A percentile compares a stretch with the other conserved stretches of the same genome.
These are phyloP conservation scores for Xyrichtys novacula DNA, from an alignment of 2,797 vertebrate species.

Conservation along the genomic window DNA sequence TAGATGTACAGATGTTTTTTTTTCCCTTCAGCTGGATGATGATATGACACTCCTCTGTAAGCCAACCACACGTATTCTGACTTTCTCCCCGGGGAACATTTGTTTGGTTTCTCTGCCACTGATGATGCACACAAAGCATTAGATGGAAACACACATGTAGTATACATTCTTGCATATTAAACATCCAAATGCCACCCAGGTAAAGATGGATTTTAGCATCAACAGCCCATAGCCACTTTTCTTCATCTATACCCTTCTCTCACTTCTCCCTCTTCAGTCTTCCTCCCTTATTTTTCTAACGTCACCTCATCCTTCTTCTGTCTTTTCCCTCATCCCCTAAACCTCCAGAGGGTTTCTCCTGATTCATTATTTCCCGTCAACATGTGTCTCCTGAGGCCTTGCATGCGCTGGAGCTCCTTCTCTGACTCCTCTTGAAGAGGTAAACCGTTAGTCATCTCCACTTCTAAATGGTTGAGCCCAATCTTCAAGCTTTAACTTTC, in stretches of 20 bases:
- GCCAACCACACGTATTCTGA: conserved; percentile 18
- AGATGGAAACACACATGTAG: background rate
- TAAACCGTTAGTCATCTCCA: conserved; percentile 31
- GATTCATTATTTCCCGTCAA: conserved; percentile 76
- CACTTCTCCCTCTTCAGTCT: conserved; percentile 3
- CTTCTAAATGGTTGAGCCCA: conserved; percentile 17
- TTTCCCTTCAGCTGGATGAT: conserved; percentile 10
- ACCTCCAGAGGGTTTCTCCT: conserved; percentile 61
- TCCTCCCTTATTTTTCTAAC: conserved; percentile 41
- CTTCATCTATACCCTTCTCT: conserved; percentile 27
- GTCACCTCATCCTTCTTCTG: conserved; percentile 48
- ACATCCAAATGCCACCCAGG: conserved; percentile 23
- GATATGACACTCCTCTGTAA: conserved; percentile 32
- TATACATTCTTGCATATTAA: conserved; percentile 9
- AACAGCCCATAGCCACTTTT: conserved; percentile 34
- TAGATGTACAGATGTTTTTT: conserved; percentile 35
- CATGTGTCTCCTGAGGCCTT: conserved; percentile 62
- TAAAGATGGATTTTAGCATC: conserved; percentile 43
- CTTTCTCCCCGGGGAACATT: conserved; percentile 5
- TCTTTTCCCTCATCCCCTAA: conserved; percentile 54
- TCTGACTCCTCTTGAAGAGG: conserved; percentile 55
- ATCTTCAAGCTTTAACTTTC: background rate
- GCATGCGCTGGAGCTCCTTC: conserved; percentile 45
- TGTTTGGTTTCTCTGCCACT: conserved; percentile 22
- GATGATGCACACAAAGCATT: conserved; percentile 7